These are phyloP conservation scores for Siniperca chuatsi DNA, from an alignment of 2,113 vertebrate genomes.

Conservation along the genomic window DNA sequence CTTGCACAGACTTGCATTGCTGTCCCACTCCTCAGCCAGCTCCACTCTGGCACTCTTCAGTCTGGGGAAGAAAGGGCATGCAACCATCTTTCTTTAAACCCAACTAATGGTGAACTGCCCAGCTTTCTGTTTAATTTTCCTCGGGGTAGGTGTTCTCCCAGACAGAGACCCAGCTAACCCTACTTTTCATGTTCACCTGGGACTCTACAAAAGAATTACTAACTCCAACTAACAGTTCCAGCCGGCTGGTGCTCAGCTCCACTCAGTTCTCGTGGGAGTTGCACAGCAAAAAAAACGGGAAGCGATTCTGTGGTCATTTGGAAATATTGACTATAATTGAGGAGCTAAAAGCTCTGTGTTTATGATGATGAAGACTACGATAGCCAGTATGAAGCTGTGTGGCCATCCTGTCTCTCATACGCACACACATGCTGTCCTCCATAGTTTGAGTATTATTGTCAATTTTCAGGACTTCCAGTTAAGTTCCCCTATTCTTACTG, in stretches of 20 bases:
- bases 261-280: conserved; percentile 51
- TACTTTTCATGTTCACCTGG: conserved; percentile 73
- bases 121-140: conserved; percentile 62
- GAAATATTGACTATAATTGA: conserved; percentile 67
- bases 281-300: conserved; percentile 52
- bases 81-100: conserved; percentile 67
- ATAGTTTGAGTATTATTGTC: conserved; percentile 77
- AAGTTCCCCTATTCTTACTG: conserved; percentile 71
- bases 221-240: conserved; percentile 81
- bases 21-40: conserved; percentile 59
- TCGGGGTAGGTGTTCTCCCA: conserved; percentile 52
- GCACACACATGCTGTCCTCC: conserved; percentile 68
- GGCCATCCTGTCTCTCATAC: conserved; percentile 66
- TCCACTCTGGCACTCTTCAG: conserved; percentile 49
- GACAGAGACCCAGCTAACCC: conserved; percentile 75
- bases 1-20: conserved; percentile 67
- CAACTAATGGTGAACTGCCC: conserved; percentile 66
- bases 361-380: conserved; percentile 73
- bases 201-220: conserved; percentile 75
- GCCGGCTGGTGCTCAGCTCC: conserved; percentile 72
- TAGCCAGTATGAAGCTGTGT: conserved; percentile 77
- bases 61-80: conserved; percentile 67
- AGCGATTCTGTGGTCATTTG: conserved; percentile 69
- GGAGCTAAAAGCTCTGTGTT: conserved; percentile 66
- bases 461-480: conserved; percentile 76